phyloP scores from a whole-genome alignment of 2,113 vertebrate species.

The Agelaius tricolor region DNA sequence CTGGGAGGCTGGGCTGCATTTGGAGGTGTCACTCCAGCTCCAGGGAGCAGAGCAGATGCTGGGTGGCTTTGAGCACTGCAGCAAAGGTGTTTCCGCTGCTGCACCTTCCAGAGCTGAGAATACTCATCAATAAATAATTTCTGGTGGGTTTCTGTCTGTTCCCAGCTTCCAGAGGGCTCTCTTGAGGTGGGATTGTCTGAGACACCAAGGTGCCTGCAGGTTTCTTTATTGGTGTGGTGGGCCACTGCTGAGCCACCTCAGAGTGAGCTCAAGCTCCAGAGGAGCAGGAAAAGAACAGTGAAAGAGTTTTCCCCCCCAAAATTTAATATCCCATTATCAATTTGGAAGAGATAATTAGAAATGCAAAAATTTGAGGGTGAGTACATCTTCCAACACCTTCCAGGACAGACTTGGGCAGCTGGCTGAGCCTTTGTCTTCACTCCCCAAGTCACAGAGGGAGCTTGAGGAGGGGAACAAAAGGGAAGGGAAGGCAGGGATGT shows the following conservation, averaged over 20 bases:
- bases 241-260: not conserved
- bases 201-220: not conserved
- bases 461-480: not conserved
- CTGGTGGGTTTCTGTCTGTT: not conserved
- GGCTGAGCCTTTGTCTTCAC: not conserved
- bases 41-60: fast-evolving
- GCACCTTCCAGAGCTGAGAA: not conserved
- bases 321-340: fast-evolving
- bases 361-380: fast-evolving
- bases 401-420: not conserved
- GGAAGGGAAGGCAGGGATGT: not conserved
- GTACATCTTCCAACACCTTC: fast-evolving
- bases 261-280: not conserved
- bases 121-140: not conserved
- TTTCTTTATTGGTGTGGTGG: not conserved
- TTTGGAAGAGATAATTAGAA: not conserved
- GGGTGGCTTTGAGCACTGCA: not conserved
- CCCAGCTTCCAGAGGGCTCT: not conserved
- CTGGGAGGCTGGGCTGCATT: not conserved
- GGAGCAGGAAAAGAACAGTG: not conserved
- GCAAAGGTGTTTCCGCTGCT: not conserved
- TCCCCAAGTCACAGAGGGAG: not conserved
- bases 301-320: fast-evolving
- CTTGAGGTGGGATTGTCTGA: not conserved
- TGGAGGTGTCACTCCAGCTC: fast-evolving